Evolutionary conservation across 2,113 vertebrate species (phyloP).

Genomic region (Meleagris gallopavo): DNA sequence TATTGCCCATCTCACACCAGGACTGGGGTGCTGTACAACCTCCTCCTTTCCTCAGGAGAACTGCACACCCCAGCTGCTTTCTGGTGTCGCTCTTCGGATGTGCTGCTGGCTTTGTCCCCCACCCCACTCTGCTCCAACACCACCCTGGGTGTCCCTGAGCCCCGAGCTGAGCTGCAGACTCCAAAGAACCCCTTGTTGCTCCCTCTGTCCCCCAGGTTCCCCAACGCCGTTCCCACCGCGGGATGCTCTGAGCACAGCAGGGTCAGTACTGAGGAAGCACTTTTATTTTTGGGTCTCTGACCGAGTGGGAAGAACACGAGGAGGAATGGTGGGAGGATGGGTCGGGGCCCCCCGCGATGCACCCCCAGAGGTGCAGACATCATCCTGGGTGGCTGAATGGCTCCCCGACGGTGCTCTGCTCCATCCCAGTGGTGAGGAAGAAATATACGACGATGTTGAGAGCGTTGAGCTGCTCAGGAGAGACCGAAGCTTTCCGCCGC

Average conservation of each 20-base stretch:
- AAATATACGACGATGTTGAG: slow-evolving; percentile 27
- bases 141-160: not conserved
- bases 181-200: not conserved
- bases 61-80: not conserved
- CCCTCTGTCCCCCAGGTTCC: not conserved
- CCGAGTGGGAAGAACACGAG: rapidly evolving
- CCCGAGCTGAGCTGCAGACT: not conserved
- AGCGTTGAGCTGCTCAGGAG: not conserved
- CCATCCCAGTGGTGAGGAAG: not conserved
- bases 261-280: not conserved
- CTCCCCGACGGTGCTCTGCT: not conserved
- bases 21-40: not conserved
- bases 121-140: not conserved
- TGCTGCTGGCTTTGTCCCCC: not conserved
- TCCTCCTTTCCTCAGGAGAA: not conserved
- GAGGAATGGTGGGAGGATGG: not conserved
- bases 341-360: not conserved
- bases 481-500: not conserved
- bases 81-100: not conserved
- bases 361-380: not conserved
- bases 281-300: not conserved
- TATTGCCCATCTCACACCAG: not conserved
- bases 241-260: rapidly evolving
- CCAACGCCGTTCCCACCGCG: not conserved
- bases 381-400: not conserved